Base-by-base conservation (phyloP, 2,888 invertebrate species). In the Amblyteles armatorius region DNA sequence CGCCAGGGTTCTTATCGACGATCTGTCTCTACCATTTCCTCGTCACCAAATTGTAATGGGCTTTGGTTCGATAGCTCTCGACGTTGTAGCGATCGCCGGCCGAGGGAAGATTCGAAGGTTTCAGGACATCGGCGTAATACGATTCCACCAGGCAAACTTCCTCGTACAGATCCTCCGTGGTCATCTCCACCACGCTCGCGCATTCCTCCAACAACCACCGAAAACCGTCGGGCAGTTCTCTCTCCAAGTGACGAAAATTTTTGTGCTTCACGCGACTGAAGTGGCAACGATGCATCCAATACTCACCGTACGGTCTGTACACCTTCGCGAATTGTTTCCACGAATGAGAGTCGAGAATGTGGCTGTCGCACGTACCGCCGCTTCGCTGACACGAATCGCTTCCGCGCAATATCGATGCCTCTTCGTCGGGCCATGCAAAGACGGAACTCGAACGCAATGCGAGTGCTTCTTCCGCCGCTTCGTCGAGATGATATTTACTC, bases 171-270 rank as follows among this genome's bases (percentile, higher is more conserved):
- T 93, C 92, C 76, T 91, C 90, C 0, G 87, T 82, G 1, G 89
- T 83, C 89, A 93, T 93, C 89, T 94, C 93, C 4, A 92, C 72
- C 40, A 90, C 78, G 60, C 85, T 85, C 0, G 94, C 92, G 80
- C 94, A 94, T 84, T 94, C 94, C 52, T 91, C 91, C 11, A 94
- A 80, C 6, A 94, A 86, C 94, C 94, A 94, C 7, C 90, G 89
- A 86, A 94, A 94, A 84, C 88, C 92, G 1, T 86, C 48, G 0
- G 94, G 93, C 7, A 94, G 86, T 55, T 91, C 88, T 79, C 90
- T 91, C 60, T 93, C 91, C 16, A 93, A 87, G 60, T 89, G 22
- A 33, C 91, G 89, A 69, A 93, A 93, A 82, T 90, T 90, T 50
- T 90, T 90, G 9, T 87, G 81, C 26, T 88, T 91, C 3, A 92